A percentile compares a stretch with the other conserved stretches of the same genome.
phyloP scores from a whole-genome alignment of 2,113 vertebrate species.

The Aegypius monachus region DNA sequence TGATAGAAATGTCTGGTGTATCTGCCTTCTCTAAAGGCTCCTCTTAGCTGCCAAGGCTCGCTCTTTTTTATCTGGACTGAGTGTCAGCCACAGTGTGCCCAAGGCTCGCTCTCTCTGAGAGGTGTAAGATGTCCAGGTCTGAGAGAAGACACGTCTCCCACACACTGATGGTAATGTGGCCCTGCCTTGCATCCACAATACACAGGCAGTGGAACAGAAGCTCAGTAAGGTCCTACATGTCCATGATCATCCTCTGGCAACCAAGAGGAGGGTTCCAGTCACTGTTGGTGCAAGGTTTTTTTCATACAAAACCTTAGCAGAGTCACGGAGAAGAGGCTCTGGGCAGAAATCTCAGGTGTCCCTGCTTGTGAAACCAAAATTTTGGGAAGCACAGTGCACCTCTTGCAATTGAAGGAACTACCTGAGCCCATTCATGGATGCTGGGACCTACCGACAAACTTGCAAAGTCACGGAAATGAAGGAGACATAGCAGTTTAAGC shows the following conservation, averaged over 20 bases:
- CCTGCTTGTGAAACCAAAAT: background rate
- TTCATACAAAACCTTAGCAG: background rate
- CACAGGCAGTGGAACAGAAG: background rate
- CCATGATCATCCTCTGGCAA: background rate
- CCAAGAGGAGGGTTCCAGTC: background rate
- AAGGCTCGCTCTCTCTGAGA: background rate
- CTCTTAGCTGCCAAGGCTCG: background rate
- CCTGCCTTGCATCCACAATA: background rate
- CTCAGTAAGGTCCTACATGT: background rate
- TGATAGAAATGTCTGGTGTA: background rate
- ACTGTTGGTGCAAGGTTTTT: background rate
- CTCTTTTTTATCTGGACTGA: background rate
- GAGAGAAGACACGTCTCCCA: background rate
- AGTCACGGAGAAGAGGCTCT: background rate
- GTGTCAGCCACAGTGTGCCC: background rate
- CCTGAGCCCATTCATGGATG: background rate
- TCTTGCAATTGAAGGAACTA: background rate
- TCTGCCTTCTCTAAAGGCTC: background rate
- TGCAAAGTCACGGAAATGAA: background rate
- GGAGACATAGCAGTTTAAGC: background rate
- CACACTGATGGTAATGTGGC: no score
- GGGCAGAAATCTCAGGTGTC: background rate
- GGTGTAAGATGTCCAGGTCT: background rate
- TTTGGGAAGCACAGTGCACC: accelerated
- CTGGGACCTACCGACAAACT: background rate